A percentile compares a stretch with the other conserved stretches of the same genome.
Evolutionary conservation across 2,113 vertebrate genomes (phyloP).

Genomic region (Eubucco bourcierii): DNA sequence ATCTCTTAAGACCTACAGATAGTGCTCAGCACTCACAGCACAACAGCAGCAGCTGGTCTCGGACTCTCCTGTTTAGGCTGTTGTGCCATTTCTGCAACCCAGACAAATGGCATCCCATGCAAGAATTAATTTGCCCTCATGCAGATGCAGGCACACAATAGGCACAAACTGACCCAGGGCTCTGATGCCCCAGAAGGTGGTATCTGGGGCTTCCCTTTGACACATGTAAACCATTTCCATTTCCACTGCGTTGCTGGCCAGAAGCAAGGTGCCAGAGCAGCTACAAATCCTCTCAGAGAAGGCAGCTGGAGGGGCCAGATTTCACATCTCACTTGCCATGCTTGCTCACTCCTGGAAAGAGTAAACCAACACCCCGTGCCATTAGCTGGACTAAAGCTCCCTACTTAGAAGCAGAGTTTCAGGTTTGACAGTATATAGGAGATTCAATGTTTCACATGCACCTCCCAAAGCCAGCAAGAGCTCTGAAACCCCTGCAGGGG

Average conservation of each 20-base stretch:
- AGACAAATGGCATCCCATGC: not conserved
- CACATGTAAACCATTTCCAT: not conserved
- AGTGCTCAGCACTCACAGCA: not conserved
- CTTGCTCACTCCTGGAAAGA: not conserved
- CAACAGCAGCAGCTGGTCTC: not conserved
- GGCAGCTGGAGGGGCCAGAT: not conserved
- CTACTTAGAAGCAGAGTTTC: not conserved
- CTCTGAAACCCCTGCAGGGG: not conserved
- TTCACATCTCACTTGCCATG: not conserved
- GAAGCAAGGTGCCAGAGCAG: not conserved
- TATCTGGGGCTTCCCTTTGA: not conserved
- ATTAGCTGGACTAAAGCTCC: not conserved
- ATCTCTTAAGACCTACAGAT: constrained; percentile 11
- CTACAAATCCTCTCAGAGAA: not conserved
- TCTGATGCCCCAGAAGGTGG: not conserved
- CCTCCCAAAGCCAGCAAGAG: not conserved
- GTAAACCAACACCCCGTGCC: not conserved
- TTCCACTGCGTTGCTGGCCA: not conserved
- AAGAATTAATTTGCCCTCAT: not conserved
- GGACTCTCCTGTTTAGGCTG: not conserved
- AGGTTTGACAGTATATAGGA: not conserved
- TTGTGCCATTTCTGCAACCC: not conserved
- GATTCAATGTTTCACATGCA: not conserved
- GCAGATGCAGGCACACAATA: not conserved
- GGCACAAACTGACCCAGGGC: not conserved